Base-by-base conservation (phyloP, 2,888 invertebrate species). In the Rutpela maculata region DNA sequence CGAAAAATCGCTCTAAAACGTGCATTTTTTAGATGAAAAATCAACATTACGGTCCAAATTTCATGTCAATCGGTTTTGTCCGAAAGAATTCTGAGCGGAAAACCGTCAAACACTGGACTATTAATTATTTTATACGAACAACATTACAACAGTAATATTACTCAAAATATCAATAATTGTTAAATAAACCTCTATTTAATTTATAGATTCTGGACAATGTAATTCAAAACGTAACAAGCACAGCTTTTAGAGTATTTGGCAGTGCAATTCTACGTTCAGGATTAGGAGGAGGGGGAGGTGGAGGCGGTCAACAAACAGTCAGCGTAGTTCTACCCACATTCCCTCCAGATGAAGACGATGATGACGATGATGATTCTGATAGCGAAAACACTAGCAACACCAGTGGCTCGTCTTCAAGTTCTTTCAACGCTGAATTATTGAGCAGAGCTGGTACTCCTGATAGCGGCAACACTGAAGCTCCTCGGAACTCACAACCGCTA, bases 221-320 rank as follows among this genome's bases (percentile, higher is more conserved):
- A 89, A 93, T 95, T 89, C 95, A 95, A 92, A 92, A 93, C 90
- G 92, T 95, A 88, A 93, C 94, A 81, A 92, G 93, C 88, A 91
- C 93, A 89, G 90, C 96, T 86, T 93, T 96, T 90, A 93, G 95
- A 87, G 92, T 94, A 80, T 92, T 96, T 87, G 96, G 96, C 66
- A 94, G 96, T 57, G 92, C 94, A 78, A 91, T 96, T 83, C 91
- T 95, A 81, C 91, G 93, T 78, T 91, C 92, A 78, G 92, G 93
- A 87, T 91, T 94, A 77, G 91, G 91, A 79, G 91, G 90, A 76
- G 90, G 87, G 50, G 89, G 89, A 78, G 91, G 90, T 72, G 92
- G 92, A 73, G 92, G 92, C 71, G 90, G 89, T 74, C 91, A 91
- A 77, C 90, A 92, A 59, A 91, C 90, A 69, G 92, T 94, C 19